Base-by-base conservation (phyloP, 1,140 invertebrate species). In the Philotrypesis tridentata region DNA sequence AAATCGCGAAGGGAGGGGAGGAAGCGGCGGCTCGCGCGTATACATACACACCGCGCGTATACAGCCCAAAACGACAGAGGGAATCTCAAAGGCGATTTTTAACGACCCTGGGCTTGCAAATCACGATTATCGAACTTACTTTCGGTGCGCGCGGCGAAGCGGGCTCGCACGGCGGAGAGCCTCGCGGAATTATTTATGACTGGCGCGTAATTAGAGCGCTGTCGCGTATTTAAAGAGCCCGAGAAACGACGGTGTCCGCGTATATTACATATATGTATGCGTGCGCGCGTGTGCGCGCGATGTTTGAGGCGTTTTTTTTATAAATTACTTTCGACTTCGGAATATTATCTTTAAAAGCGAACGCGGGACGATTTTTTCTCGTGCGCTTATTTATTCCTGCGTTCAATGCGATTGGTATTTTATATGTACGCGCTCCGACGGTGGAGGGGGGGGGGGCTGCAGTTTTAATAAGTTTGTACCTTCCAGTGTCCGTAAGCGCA, bases 1-100 rank as follows among this genome's bases (percentile, higher is more conserved):
- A 72, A 33, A 74, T 25, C 61, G 33, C 27, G 82, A 17, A 48
- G 48, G 25, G 9, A 37, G 60, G 81, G 14, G 11, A 25, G 70
- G 33, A 61, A 14, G 63, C 61, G 70, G 37, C 48, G 70, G 29
- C 23, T 60, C 43, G 60, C 33, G 75, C 73, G 25, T 77, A 3
- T 37, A 9, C 33, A 5, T 37, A n/a, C n/a, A n/a, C 33, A 37
- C 3, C 33, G 33, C 4, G 4, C 3, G 33, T 9, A 37, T n/a
- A 37, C 33, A 9, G 33, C 33, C 25, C 74, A 71, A 83, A 85
- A 85, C 78, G 83, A 86, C 76, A 85, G 71, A 84, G 85, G 79
- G 79, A 65, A 48, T 78, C 68, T 82, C 61, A 60, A 33, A 37
- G n/a, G 12, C 29, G 75, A 73, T 73, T 79, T 73, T 75, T 37